phyloP scores from a whole-genome alignment of 1,140 invertebrate species.

The Calosoma granatense region DNA sequence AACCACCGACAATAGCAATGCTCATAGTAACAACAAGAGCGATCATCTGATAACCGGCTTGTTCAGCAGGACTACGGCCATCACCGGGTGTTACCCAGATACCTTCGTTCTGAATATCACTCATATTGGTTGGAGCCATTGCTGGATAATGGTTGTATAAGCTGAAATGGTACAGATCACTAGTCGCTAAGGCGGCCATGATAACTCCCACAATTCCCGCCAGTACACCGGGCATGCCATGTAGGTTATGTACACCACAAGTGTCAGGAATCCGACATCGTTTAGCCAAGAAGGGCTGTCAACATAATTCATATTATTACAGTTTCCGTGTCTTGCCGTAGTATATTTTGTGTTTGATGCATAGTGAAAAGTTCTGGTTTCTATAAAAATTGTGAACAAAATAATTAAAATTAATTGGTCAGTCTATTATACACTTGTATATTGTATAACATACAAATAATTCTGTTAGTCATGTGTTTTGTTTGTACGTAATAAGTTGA shows the following conservation, averaged over 20 bases:
- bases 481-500: too few species aligned
- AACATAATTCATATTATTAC: not conserved
- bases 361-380: not conserved
- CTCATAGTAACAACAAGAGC: conserved; percentile 59
- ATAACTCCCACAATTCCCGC: conserved; percentile 70
- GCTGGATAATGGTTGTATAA: conserved; percentile 48
- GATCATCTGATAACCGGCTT: conserved; percentile 70
- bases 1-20: conserved; percentile 63
- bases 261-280: conserved; percentile 76
- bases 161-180: conserved; percentile 42
- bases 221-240: conserved; percentile 87
- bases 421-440: too few species aligned
- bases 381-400: too few species aligned
- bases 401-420: too few species aligned
- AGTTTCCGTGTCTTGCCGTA: too few species aligned
- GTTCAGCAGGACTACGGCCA: conserved; percentile 51
- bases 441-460: too few species aligned
- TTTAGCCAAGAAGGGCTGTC: conserved; percentile 59
- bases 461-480: too few species aligned
- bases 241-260: conserved; percentile 92
- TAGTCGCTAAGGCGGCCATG: conserved; percentile 60
- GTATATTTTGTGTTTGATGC: conserved; percentile 1
- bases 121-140: conserved; percentile 25
- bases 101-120: conserved; percentile 13
- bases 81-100: conserved; percentile 32